Conservation (phyloP, 1,140 invertebrate species). For the Anthonomus grandis region DNA sequence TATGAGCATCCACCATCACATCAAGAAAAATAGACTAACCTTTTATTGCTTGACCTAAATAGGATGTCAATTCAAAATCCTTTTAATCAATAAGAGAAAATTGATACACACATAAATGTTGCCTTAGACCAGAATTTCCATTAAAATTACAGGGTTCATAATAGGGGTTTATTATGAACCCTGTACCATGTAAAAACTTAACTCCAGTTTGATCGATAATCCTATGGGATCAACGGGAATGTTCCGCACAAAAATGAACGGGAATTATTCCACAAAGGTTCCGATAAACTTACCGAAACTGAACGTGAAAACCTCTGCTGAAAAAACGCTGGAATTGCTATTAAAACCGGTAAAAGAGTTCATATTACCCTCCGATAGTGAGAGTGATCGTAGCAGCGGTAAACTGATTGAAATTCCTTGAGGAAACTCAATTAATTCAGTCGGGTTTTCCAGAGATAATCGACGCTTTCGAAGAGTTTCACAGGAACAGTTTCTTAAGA, state of each 20-base stretch:
- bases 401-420: background rate
- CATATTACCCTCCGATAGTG: constrained; percentile 15
- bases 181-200: too few species aligned
- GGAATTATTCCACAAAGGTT: background rate
- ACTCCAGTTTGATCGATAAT: constrained; percentile 14
- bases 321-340: constrained; percentile 17
- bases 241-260: constrained; percentile 2
- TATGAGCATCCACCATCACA: too few species aligned
- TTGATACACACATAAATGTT: too few species aligned
- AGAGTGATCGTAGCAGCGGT: constrained; percentile 27
- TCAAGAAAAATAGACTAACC: too few species aligned
- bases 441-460: constrained; percentile 17
- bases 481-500: constrained; percentile 30
- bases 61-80: too few species aligned
- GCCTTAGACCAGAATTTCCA: too few species aligned
- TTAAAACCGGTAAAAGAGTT: constrained; percentile 26
- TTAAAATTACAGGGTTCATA: too few species aligned
- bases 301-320: background rate
- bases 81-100: too few species aligned
- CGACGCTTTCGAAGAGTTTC: constrained; percentile 36
- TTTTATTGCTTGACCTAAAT: too few species aligned
- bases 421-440: background rate
- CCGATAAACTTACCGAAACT: constrained; percentile 6
- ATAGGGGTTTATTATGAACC: too few species aligned
- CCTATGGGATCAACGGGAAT: background rate